Conservation (phyloP, 1,140 invertebrate species). For the Neotoxoptera formosana region DNA sequence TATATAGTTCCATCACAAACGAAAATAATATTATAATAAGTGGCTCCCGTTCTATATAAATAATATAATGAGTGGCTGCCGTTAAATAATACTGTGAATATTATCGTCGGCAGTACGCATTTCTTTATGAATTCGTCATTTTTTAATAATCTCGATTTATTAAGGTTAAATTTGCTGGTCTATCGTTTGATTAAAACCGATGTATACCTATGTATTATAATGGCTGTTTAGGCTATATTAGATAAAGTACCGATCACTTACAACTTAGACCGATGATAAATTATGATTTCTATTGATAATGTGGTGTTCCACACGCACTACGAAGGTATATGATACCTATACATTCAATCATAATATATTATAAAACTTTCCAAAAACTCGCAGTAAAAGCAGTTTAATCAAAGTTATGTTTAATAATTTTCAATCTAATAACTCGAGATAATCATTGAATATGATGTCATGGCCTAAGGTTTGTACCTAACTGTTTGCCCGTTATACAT, state of each 20-base stretch:
- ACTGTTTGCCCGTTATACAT: background rate
- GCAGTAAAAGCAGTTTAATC: background rate
- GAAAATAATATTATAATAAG: background rate
- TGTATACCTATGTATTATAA: background rate
- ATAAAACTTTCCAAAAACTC: background rate
- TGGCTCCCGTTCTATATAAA: background rate
- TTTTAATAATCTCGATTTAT: background rate
- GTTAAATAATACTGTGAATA: background rate
- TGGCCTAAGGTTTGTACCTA: background rate
- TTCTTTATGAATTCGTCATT: background rate
- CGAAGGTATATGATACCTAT: background rate
- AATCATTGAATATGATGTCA: background rate
- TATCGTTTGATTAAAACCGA: background rate
- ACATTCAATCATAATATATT: background rate
- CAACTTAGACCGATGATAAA: background rate
- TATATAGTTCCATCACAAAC: background rate
- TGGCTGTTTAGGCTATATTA: too few relatives aligned
- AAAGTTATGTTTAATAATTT: background rate
- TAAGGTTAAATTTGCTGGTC: background rate
- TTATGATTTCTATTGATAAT: background rate
- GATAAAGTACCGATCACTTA: background rate
- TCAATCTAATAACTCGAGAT: background rate
- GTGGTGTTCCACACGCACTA: background rate
- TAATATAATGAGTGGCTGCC: background rate
- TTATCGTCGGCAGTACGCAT: background rate